Conservation (phyloP, 2,888 invertebrate genomes). For the Nymphalis c-album region DNA sequence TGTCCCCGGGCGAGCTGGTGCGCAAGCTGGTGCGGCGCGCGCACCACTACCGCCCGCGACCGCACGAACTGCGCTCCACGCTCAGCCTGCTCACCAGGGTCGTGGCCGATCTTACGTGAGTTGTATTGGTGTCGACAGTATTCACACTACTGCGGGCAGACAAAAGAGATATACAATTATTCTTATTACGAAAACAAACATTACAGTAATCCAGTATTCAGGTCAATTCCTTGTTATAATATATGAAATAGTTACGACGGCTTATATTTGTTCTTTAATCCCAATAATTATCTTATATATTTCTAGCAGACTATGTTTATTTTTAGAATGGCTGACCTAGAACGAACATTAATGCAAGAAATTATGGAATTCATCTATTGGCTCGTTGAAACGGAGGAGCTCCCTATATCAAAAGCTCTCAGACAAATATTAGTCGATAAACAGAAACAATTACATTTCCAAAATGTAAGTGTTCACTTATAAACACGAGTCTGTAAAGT, state of each 20-base stretch:
- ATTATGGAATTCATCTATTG: constrained; percentile 97
- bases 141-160: too few species aligned
- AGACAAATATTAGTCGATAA: constrained; percentile 95
- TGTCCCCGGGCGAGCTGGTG: constrained; percentile 92
- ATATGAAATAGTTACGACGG: background rate
- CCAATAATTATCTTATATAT: background rate
- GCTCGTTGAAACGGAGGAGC: constrained; percentile 94
- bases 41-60: constrained; percentile 83
- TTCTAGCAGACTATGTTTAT: constrained; percentile 19
- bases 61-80: constrained; percentile 89
- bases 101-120: constrained; percentile 97
- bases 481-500: background rate
- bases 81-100: constrained; percentile 96
- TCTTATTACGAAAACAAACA: background rate
- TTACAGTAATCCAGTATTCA: background rate
- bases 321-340: constrained; percentile 90
- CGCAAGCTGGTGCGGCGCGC: constrained; percentile 89
- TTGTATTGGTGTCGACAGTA: constrained; percentile 44
- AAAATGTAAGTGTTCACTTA: constrained; percentile 59
- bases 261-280: background rate
- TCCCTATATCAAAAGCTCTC: constrained; percentile 94
- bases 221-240: background rate
- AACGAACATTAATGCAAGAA: constrained; percentile 88
- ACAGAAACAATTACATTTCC: constrained; percentile 82
- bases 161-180: too few species aligned